These are phyloP conservation scores for Arctia plantaginis DNA, from an alignment of 2,888 invertebrate species.

Conservation along the genomic window DNA sequence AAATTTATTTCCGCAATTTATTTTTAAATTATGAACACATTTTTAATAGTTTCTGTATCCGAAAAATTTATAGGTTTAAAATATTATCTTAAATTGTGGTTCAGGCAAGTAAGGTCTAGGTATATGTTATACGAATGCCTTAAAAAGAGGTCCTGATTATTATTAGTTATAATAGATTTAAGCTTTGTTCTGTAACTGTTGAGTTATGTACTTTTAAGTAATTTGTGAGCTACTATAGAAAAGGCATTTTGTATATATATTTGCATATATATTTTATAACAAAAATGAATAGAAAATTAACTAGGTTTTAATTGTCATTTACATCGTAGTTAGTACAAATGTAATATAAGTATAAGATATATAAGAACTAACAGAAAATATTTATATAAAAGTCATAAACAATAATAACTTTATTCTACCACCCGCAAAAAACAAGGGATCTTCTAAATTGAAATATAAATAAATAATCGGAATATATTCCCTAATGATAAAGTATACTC, in stretches of 20 bases:
- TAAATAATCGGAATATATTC: conserved; percentile 9
- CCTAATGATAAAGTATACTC: background rate
- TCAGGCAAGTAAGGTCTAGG: background rate
- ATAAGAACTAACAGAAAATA: too few relatives aligned
- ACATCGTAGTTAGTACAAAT: background rate
- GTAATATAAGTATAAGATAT: background rate
- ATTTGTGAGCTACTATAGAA: background rate
- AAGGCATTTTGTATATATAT: too few relatives aligned
- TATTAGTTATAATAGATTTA: too few relatives aligned
- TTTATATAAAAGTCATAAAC: background rate
- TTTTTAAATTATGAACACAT: background rate
- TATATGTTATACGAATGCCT: background rate
- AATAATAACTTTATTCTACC: background rate
- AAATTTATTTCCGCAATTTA: background rate
- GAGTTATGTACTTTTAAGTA: background rate
- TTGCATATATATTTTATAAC: too few relatives aligned
- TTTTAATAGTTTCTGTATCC: background rate
- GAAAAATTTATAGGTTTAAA: background rate
- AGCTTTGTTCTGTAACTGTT: too few relatives aligned
- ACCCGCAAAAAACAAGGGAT: background rate
- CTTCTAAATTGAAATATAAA: conserved; percentile 13
- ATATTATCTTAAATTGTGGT: background rate
- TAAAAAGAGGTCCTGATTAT: background rate
- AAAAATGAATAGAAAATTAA: too few relatives aligned
- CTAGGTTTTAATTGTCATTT: background rate